Evolutionary conservation across 1,140 invertebrate species (phyloP), one percentile per base, ranked within the genome.

Genomic region (Brachionus rotundiformis): DNA sequence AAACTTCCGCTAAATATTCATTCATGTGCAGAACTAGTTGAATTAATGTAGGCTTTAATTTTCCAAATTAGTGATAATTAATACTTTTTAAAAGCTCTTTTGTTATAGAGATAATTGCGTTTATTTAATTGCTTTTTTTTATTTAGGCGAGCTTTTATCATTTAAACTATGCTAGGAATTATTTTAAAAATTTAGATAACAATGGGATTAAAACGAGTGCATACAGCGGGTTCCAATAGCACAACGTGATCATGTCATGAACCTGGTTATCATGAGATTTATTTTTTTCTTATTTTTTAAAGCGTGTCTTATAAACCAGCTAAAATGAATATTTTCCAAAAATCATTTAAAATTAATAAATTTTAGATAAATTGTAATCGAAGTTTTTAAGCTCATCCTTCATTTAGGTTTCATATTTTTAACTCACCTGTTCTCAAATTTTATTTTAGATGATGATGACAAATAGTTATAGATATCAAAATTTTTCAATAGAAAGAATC

Each of bases 111-210:
- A 63, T 29, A 29, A 41, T 19, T 68, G 63, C 63, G 16, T 31
- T 33, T 39, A 36, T 68, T 36, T 68, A 68, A 68, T 68, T 68
- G 25, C 25, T 33, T 33, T 68, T 39, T 61, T 68, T 36, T 36
- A 68, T 29, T 36, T 68, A 68, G 63, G 63, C 29, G 63, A 68
- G 31, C 63, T 33, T 68, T 68, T 68, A 68, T 68, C 33, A 68
- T 16, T 33, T 25, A 54, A 54, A 54, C 16, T 54, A 54, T 54
- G 47, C 19, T 54, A 8, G 23, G 47, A 54, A 31, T 11, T 29
- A 29, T 29, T 33, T n/a, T n/a, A n/a, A 31, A 13, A 63, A 63
- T 29, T 23, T 29, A 63, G 61, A 63, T 63, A 41, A 68, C 31
- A 31, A 31, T 68, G 63, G 11, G 63, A 68, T 27, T 29, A 13